Evolutionary conservation across 2,113 vertebrate genomes (phyloP).

Genomic region (Siniperca chuatsi): DNA sequence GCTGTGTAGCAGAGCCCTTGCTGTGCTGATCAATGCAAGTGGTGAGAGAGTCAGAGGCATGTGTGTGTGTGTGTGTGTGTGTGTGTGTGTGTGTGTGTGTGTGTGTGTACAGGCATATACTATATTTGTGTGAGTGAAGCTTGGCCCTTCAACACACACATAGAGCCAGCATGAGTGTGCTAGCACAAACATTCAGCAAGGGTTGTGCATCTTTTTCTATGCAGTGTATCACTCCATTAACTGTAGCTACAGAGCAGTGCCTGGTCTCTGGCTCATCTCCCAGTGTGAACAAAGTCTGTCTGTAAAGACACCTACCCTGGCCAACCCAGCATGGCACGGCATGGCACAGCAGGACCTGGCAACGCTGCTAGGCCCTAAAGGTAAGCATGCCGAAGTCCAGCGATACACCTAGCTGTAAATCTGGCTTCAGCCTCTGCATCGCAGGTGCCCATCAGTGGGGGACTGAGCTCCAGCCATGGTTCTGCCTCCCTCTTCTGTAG

Average conservation of each 20-base stretch:
- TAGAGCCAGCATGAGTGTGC: neutral
- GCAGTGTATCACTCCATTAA: conserved; percentile 35
- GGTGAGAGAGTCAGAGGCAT: conserved; percentile 22
- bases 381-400: conserved; percentile 33
- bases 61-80: neutral
- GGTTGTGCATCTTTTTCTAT: conserved; percentile 33
- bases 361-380: conserved; percentile 27
- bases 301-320: conserved; percentile 31
- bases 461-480: neutral
- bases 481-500: conserved; percentile 1
- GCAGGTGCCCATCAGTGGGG: conserved; percentile 19
- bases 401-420: conserved; percentile 18
- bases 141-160: conserved; percentile 20
- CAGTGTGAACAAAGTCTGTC: conserved; percentile 50
- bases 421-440: conserved; percentile 36
- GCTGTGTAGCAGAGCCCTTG: conserved; percentile 16
- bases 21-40: conserved; percentile 52
- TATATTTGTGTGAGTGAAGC: neutral
- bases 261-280: conserved; percentile 34
- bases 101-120: neutral
- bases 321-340: conserved; percentile 36
- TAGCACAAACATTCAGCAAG: conserved; percentile 7
- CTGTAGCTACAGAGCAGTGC: conserved; percentile 35
- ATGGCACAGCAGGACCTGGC: conserved; percentile 42
- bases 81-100: neutral